These are phyloP conservation scores for Clinocottus analis DNA, from an alignment of 2,113 vertebrate species.

Conservation along the genomic window DNA sequence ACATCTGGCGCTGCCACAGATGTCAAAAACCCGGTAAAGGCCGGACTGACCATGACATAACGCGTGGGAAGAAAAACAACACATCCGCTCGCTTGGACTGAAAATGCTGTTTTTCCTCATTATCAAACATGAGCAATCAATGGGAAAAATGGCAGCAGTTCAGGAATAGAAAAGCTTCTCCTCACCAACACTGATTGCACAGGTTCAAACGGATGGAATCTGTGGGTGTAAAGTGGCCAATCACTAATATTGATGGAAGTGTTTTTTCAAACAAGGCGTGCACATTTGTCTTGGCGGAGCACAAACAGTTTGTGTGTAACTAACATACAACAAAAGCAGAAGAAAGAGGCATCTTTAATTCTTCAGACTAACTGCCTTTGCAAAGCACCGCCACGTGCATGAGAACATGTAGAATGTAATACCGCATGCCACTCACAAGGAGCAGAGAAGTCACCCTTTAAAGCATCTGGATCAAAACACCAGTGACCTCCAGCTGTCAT, in stretches of 20 bases:
- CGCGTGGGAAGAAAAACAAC: slow-evolving; percentile 61
- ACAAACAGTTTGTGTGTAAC: slow-evolving; percentile 32
- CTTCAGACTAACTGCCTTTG: neutral
- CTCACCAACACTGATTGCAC: slow-evolving; percentile 70
- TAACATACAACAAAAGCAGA: slow-evolving; percentile 1
- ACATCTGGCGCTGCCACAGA: slow-evolving; percentile 72
- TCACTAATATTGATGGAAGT: slow-evolving; percentile 73
- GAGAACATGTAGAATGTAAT: slow-evolving; percentile 46
- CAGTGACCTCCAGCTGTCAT: slow-evolving; percentile 64
- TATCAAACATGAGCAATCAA: slow-evolving; percentile 75
- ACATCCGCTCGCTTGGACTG: slow-evolving; percentile 36
- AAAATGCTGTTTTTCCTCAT: slow-evolving; percentile 63
- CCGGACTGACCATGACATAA: slow-evolving; percentile 58
- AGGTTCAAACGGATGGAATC: slow-evolving; percentile 70
- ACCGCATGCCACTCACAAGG: slow-evolving; percentile 34
- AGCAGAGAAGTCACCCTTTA: slow-evolving; percentile 36
- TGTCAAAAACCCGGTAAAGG: slow-evolving; percentile 59
- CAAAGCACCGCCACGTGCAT: slow-evolving; percentile 37
- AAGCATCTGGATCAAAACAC: slow-evolving; percentile 49
- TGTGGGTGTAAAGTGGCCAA: slow-evolving; percentile 75
- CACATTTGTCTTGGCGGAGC: slow-evolving; percentile 47
- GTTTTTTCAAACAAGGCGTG: slow-evolving; percentile 27
- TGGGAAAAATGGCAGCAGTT: slow-evolving; percentile 66
- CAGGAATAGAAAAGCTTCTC: slow-evolving; percentile 57
- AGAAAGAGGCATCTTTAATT: neutral